These are phyloP conservation scores for Nesidiocoris tenuis DNA, from an alignment of 2,888 invertebrate genomes.

Conservation along the genomic window DNA sequence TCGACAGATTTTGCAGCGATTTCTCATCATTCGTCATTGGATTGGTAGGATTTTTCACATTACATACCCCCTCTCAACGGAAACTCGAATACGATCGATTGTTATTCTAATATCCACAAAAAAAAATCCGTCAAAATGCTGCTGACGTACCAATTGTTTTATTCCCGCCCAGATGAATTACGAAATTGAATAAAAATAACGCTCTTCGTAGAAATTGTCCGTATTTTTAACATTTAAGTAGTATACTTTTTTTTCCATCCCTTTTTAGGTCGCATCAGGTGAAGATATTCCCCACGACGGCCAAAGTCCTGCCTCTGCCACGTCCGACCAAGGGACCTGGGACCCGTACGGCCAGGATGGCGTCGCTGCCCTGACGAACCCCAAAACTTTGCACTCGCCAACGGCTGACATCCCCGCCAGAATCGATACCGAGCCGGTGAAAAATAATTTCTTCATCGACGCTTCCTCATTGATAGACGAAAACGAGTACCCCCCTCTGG, in stretches of 20 bases:
- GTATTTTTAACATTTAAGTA: too few species aligned
- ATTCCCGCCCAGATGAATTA: too few species aligned
- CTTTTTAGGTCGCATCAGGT: conserved; percentile 53
- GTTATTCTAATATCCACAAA: too few species aligned
- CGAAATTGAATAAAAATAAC: too few species aligned
- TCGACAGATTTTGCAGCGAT: too few species aligned
- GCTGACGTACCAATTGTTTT: too few species aligned
- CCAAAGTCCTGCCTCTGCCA: conserved; percentile 61
- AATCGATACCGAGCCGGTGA: conserved; percentile 33
- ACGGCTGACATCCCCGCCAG: neutral
- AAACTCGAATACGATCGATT: too few species aligned
- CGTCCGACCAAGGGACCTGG: conserved; percentile 67
- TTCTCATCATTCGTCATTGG: too few species aligned
- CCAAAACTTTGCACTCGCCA: neutral
- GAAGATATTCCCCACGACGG: conserved; percentile 54
- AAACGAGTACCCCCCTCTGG: conserved; percentile 55
- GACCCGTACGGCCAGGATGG: conserved; percentile 56
- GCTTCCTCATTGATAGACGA: conserved; percentile 74
- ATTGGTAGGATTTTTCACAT: too few species aligned
- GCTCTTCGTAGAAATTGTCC: neutral
- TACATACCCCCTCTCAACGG: too few species aligned
- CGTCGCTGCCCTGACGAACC: conserved; percentile 11
- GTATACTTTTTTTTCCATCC: neutral
- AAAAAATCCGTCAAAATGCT: too few species aligned
- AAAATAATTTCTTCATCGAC: conserved; percentile 71